Conservation (phyloP, 1,140 invertebrate genomes). For the Lordiphosa clarofinis region DNA sequence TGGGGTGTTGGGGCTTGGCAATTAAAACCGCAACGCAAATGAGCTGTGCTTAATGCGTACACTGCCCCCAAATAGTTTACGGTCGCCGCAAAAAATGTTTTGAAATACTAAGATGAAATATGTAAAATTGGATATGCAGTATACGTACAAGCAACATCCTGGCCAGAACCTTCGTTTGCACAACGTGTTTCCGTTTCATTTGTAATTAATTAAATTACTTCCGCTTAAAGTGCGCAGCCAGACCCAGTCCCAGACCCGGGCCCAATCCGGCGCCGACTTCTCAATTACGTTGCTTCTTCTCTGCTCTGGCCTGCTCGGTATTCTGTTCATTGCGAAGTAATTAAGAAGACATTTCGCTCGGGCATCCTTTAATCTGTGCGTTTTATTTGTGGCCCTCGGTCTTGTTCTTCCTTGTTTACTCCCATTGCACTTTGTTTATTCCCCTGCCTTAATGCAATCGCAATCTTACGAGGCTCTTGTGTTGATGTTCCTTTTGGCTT, state of each 20-base stretch:
- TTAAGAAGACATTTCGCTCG: slow-evolving; percentile 78
- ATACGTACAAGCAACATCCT: slow-evolving; percentile 7
- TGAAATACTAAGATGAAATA: slow-evolving; percentile 37
- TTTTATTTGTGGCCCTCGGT: slow-evolving; percentile 66
- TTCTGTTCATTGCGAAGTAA: slow-evolving; percentile 73
- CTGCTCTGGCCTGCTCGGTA: slow-evolving; percentile 7
- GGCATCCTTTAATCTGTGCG: slow-evolving; percentile 79
- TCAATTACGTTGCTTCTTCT: slow-evolving; percentile 51
- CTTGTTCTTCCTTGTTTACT: slow-evolving; percentile 32
- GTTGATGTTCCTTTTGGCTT: slow-evolving; percentile 42
- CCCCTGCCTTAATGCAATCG: slow-evolving; percentile 13
- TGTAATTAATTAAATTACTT: slow-evolving; percentile 80
- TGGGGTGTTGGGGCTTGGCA: slow-evolving; percentile 31
- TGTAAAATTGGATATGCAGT: slow-evolving; percentile 19
- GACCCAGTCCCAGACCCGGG: background rate
- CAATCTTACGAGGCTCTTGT: slow-evolving; percentile 48
- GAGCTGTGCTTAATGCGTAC: slow-evolving; percentile 35
- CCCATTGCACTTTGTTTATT: slow-evolving; percentile 33
- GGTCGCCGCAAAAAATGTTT: slow-evolving; percentile 43
- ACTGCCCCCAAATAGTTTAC: slow-evolving; percentile 53
- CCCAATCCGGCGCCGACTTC: slow-evolving; percentile 55
- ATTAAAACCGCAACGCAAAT: slow-evolving; percentile 77
- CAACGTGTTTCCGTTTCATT: slow-evolving; percentile 75
- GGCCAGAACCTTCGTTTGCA: slow-evolving; percentile 28
- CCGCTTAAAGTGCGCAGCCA: slow-evolving; percentile 65